Base-by-base conservation (phyloP, 2,888 invertebrate species). In the Chymomyza fuscimana region DNA sequence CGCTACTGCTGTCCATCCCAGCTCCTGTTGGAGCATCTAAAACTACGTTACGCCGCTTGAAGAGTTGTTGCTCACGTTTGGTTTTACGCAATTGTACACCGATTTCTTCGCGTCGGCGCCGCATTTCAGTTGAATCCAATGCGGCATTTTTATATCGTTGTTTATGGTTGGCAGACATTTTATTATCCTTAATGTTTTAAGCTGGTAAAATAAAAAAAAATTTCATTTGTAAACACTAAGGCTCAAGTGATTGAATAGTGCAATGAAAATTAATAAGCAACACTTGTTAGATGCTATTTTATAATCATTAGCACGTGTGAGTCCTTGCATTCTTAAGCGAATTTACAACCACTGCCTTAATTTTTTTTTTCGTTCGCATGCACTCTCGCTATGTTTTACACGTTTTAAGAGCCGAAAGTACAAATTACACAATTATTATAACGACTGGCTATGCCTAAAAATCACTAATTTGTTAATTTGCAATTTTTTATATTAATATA, bases 51-150 rank as follows among this genome's bases (percentile, higher is more conserved):
- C 98, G 94, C 70, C 97, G 93, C 92, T 98, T 98, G 77, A 96
- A 97, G 51, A 98, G 93, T 91, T 98, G 98, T 90, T 98, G 97
- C 91, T 99, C 99, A 74, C 98, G 93, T 92, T 98, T 98, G 88
- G 97, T 97, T 93, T 99, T 99, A 65, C 99, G 93, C 63, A 99
- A 93, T 90, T 99, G 98, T 36, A 99, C 96, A 32, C 98, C 98
- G 92, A 98, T 98, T 89, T 99, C 99, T 91, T 99, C 99, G 56
- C 99, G 93, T 54, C 98, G 93, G 65, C 98, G 94, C 63, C 99
- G 94, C 85, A 98, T 93, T 92, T 99, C 98, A 80, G 98, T 96
- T 5, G 97, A 96, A 92, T 98, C 98, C 82, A 98, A 92, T 2
- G 97, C 97, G 77, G 95, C 95, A 93, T 98, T 98, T 95, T 99